Evolutionary conservation across 2,797 vertebrate genomes (phyloP).

Genomic region (Taeniopygia guttata): DNA sequence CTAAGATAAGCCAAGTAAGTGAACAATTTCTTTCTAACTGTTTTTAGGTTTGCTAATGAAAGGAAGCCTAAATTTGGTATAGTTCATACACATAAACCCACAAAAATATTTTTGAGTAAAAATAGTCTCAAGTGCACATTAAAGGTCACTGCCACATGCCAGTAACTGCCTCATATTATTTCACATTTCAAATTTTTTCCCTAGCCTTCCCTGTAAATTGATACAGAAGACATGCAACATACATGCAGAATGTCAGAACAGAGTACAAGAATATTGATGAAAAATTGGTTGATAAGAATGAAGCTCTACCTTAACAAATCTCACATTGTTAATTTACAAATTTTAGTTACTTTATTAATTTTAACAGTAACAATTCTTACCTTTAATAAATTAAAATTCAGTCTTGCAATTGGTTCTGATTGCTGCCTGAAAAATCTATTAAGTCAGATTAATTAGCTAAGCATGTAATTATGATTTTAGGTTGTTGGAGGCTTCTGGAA

Average conservation of each 20-base stretch:
- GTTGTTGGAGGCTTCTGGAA: conserved; percentile 74
- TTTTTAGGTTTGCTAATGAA: background rate
- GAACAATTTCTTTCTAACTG: background rate
- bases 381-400: background rate
- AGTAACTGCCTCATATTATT: background rate
- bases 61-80: background rate
- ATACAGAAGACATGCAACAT: background rate
- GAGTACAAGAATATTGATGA: background rate
- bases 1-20: conserved; percentile 77
- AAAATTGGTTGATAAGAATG: background rate
- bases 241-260: background rate
- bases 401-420: background rate
- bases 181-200: background rate
- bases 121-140: background rate
- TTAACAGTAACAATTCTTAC: background rate
- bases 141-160: background rate
- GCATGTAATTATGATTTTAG: conserved; percentile 47
- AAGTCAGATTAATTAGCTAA: background rate
- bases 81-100: background rate
- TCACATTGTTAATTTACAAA: background rate
- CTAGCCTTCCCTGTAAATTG: background rate
- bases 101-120: background rate
- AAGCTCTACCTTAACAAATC: background rate
- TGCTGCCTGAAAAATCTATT: background rate
- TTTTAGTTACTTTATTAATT: background rate